Evolutionary conservation across 2,113 vertebrate genomes (phyloP).

Genomic region (Ornithorhynchus anatinus): DNA sequence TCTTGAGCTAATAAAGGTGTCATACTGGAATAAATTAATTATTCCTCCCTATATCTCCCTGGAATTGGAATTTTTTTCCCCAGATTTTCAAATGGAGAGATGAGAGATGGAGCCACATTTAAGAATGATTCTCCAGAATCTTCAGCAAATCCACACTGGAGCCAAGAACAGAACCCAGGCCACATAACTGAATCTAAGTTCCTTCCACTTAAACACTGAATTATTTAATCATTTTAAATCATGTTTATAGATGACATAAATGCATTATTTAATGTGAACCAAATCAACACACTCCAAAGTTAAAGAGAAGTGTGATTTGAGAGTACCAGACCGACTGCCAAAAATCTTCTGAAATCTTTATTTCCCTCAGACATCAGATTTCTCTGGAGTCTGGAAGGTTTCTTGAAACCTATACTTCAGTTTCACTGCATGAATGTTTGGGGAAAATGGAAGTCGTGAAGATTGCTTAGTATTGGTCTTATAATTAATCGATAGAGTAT

Average conservation of each 20-base stretch:
- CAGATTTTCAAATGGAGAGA: too few species aligned
- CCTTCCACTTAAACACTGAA: neutral
- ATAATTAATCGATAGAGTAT: neutral
- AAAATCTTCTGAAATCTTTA: neutral
- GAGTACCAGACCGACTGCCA: neutral
- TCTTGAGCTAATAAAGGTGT: too few species aligned
- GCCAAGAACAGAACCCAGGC: neutral
- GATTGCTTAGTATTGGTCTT: neutral
- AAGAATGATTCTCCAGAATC: too few species aligned
- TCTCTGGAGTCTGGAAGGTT: neutral
- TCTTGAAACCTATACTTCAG: neutral
- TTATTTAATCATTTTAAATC: neutral
- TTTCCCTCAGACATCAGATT: neutral
- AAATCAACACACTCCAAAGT: neutral
- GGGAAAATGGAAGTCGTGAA: neutral
- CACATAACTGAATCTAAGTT: neutral
- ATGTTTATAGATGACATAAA: neutral
- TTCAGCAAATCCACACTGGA: too few species aligned
- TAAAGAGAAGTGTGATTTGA: neutral
- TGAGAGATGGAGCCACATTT: too few species aligned
- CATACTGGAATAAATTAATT: too few species aligned
- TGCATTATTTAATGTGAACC: neutral
- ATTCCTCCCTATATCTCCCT: too few species aligned
- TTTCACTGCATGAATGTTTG: neutral
- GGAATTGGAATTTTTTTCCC: too few species aligned